Base-by-base conservation (phyloP, 2,797 vertebrate species). In the Dendrocincla tyrannina region DNA sequence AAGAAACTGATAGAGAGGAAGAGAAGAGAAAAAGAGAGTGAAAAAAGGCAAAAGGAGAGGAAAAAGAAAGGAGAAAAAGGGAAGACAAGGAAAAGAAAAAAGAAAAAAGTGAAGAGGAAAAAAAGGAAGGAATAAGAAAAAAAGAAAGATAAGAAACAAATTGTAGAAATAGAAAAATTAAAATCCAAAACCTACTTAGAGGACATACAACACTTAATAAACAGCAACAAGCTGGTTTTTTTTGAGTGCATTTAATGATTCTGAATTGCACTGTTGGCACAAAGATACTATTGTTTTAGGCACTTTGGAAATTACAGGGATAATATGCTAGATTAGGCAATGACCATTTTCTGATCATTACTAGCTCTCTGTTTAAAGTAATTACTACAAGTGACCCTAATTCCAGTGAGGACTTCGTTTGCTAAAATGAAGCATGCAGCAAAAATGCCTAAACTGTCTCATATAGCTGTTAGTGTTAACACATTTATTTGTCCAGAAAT, bases 271-370 rank as follows among this genome's bases (percentile, higher is more conserved):
- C 22, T 49, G 53, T 35, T 68, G 49, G 42, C 39, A 66, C 39
- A 88, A 70, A 85, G 58, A 75, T 63, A 11, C 20, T 80, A 10
- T 9, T 75, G 30, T 69, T 86, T 94, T 47, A 88, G 50, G 15
- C 17, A 58, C 18, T 85, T 91, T 81, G 73, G 39, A 92, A 93
- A 92, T 86, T 18, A 66, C 39, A 75, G 41, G 68, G 42, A 55
- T 83, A 91, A 81, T 83, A 88, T 35, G 11, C 28, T 86, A 81
- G 76, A 76, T 94, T 63, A 92, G 66, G 17, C 58, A 89, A 28
- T 76, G 74, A 59, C 50, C 30, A 81, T 95, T 91, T 96, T 92
- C 50, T 76, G 58, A 75, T 88, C 46, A 47, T 94, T 90, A 82
- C 67, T 75, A 84, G 12, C 9, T 77, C 42, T 68, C 69, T 86